Evolutionary conservation across 2,797 vertebrate species (phyloP), one percentile per base, ranked within the genome.

Genomic region (Tolypeutes matacus): DNA sequence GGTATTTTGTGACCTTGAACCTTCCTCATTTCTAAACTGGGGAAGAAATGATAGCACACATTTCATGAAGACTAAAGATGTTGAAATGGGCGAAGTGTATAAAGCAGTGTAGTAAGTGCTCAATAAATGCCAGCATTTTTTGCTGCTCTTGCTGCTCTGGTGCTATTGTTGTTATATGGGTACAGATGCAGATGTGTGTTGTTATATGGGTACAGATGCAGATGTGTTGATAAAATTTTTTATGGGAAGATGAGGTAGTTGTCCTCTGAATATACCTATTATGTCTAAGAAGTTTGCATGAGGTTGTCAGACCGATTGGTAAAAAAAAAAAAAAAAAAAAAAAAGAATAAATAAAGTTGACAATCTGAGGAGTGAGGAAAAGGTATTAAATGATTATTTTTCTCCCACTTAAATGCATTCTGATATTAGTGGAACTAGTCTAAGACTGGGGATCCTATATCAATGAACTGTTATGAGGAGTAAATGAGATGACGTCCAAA

Each of bases 401-500:
- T 53, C 34, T 73, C n/a, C 8, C 10, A 73, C 31, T 62, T 81
- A 72, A 87, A 65, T 82, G 20, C 21, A 76, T 92, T 89, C 53
- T 72, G n/a, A 46, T 86, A 82, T 86, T 49, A 77, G 8, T 81
- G 18, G 53, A 69, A 70, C 64, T 20, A 85, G 34, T 73, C 3
- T 62, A 77, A 34, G 42, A 67, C 17, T 81, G 25, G 15, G 62
- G 69, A 42, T 9, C 4, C 17, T 90, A 17, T 81, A 51, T 88
- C 36, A 82, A 4, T 83, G 14, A 94, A 69, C 39, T 94, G 20
- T 76, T 93, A 83, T 42, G 31, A 86, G 27, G 7, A 81, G 11
- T 18, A 95, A 80, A 86, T 93, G 14, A 89, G 15, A 18, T 83
- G 46, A 75, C 92, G 14, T 84, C 31, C 6, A 95, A 58, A 7